phyloP scores from a whole-genome alignment of 2,888 invertebrate species.

The Tipula confusa region DNA sequence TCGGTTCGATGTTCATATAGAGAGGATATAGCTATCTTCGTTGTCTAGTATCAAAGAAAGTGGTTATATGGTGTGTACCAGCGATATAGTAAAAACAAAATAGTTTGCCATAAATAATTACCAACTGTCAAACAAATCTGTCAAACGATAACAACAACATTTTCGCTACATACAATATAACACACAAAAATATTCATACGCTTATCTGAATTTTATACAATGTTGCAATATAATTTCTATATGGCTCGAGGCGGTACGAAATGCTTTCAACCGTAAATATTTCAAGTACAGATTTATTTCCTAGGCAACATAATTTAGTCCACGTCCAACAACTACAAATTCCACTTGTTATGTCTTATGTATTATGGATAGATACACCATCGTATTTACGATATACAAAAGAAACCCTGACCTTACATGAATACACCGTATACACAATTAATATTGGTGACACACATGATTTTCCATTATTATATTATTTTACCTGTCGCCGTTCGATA shows the following conservation, averaged over 20 bases:
- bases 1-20: neutral
- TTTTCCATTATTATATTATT: neutral
- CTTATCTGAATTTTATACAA: neutral
- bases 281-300: too few relatives aligned
- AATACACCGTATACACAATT: neutral
- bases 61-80: neutral
- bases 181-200: too few relatives aligned
- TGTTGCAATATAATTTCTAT: neutral
- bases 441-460: slow-evolving; percentile 12
- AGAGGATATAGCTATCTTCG: neutral
- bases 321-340: neutral
- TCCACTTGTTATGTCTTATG: neutral
- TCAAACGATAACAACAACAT: neutral
- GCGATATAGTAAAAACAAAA: neutral
- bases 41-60: neutral
- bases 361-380: too few relatives aligned
- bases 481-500: neutral
- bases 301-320: neutral
- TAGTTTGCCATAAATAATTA: neutral
- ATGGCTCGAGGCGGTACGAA: neutral
- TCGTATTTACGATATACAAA: neutral
- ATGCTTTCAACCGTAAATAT: neutral
- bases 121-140: neutral
- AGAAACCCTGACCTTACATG: neutral
- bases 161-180: too few relatives aligned